Evolutionary conservation across 2,797 vertebrate species (phyloP), one percentile per base, ranked within the genome.

Genomic region (Coregonus sp.): DNA sequence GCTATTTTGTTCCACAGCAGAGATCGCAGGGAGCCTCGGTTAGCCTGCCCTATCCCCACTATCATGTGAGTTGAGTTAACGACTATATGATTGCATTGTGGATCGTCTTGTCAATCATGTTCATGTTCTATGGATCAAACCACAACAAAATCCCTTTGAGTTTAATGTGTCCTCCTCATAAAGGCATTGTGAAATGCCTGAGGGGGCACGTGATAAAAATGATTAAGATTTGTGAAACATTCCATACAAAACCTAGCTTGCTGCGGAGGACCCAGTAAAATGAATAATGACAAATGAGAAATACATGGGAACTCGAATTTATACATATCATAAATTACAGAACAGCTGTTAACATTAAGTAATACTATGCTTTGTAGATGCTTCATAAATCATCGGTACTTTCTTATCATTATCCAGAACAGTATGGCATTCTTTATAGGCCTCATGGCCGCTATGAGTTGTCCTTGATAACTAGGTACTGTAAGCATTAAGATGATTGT

Each of bases 271-370:
- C 5, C 68, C 37, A n/a, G 14, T 15, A 40, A 70, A 71, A 61
- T 47, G 2, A 18, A 20, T 72, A 4, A 66, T 68, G 70, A 70
- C 66, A 70, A 29, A 20, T 59, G 67, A n/a, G 31, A 40, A 33
- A 33, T 68, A 16, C 3, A 54, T 69, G 40, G 70, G 18, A 76
- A 70, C 65, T 40, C 40, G 47, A 29, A 54, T n/a, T 20, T 51
- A 50, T 72, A 71, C 11, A 25, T 56, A 4, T 50, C 25, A 72
- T 50, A 52, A 50, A 65, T 73, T 50, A 40, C 71, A 70, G 31
- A 25, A 61, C 33, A 65, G 78, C 18, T 33, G 40, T 50, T 40
- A 76, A 56, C 63, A 50, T 76, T 59, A 65, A 73, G 50, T 63
- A 69, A 16, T 68, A 15, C 66, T 35, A 15, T 67, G 1, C 65